Evolutionary conservation across 2,888 invertebrate species (phyloP), one percentile per base, ranked within the genome.

Genomic region (Slavum lentiscoides): DNA sequence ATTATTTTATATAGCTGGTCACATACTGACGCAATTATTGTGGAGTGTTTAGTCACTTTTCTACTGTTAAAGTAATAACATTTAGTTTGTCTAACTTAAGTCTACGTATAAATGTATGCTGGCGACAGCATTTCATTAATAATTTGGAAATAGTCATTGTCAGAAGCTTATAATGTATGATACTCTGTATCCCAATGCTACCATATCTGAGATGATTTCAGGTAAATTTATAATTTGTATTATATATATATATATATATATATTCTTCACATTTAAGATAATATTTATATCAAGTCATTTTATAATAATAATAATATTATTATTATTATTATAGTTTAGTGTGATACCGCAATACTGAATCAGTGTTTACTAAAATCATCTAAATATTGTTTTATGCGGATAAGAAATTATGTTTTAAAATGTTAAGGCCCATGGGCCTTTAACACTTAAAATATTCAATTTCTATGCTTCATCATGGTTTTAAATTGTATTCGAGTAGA

Each of bases 11-110:
- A 39, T 77, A 70, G 55, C 69, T 77, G 77, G 77, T 61, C 59
- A 62, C 69, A 62, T 21, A 62, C 77, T 77, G 77, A 77, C 37
- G 77, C 69, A 77, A 77, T 70, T 55, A 53, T 62, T 53, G 69
- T 77, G 62, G 53, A 77, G 77, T 77, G 69, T 77, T 77, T 77
- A 77, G 77, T 77, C 77, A 77, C 62, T 77, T 77, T 77, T 77
- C 37, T 69, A 69, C 62, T 53, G 49, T 62, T 62, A 77, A 68
- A 59, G 23, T 43, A 67, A 76, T 53, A 70, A 49, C 69, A 70
- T 69, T 67, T 67, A 67, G 39, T 58, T 69, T 30, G 59, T 59
- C 9, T 15, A 37, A 74, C 69, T 70, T 70, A 70, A 64, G 64
- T 55, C 64, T 64, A 66, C 19, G 19, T 70, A 70, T 70, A 11